These are phyloP conservation scores for Galago senegalensis DNA, from an alignment of 2,797 vertebrate genomes.

Conservation along the genomic window DNA sequence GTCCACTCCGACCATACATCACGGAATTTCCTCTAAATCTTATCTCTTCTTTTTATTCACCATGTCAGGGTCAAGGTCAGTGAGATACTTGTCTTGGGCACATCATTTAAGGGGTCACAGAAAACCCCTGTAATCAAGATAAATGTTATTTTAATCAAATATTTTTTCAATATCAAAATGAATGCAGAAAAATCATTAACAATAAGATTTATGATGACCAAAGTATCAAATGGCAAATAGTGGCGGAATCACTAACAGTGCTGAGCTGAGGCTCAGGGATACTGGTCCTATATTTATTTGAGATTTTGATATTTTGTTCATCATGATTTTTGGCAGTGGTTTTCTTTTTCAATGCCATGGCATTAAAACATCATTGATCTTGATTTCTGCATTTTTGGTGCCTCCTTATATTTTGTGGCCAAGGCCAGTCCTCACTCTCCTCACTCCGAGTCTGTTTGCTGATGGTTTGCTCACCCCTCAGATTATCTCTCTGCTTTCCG, in stretches of 20 bases:
- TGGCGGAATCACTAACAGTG: background rate
- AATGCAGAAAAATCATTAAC: background rate
- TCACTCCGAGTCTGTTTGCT: background rate
- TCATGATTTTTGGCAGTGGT: background rate
- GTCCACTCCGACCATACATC: background rate
- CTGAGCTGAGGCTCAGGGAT: accelerated
- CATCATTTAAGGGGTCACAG: background rate
- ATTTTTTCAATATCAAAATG: background rate
- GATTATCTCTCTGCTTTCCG: background rate
- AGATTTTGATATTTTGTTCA: background rate
- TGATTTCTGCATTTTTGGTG: background rate
- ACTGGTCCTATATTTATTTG: background rate
- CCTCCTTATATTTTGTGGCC: background rate
- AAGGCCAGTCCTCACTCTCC: background rate
- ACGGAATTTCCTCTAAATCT: background rate
- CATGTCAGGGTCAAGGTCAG: no score
- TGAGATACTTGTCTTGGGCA: accelerated
- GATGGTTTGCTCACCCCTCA: accelerated
- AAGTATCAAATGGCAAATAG: background rate
- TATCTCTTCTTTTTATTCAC: background rate
- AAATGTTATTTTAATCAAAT: background rate
- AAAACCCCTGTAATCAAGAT: background rate
- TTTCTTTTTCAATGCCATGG: background rate
- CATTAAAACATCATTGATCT: background rate
- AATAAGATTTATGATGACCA: background rate